Conservation (phyloP, 2,888 invertebrate species). For the Belgica antarctica region DNA sequence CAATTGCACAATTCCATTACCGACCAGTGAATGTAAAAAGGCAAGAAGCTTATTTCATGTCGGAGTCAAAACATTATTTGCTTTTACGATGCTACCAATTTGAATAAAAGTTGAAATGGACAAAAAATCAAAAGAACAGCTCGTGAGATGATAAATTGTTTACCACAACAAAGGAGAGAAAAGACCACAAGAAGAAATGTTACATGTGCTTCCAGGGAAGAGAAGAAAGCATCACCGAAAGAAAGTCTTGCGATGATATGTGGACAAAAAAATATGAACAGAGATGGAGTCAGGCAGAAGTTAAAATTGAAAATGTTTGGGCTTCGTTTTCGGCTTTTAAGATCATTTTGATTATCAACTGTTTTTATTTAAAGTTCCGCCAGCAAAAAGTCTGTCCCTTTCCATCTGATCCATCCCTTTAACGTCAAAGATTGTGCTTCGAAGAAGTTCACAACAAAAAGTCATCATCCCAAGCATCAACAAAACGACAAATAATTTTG, state of each 20-base stretch:
- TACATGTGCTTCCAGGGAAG: neutral
- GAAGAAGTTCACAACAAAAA: slow-evolving; percentile 31
- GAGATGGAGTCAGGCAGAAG: too few relatives aligned
- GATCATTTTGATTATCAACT: too few relatives aligned
- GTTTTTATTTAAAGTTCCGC: too few relatives aligned
- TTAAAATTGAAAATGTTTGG: too few relatives aligned
- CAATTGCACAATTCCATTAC: slow-evolving; percentile 9
- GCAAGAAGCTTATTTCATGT: slow-evolving; percentile 2
- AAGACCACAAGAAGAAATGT: too few relatives aligned
- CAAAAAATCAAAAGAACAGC: slow-evolving; percentile 7
- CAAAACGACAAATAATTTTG: slow-evolving; percentile 53
- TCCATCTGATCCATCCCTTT: too few relatives aligned
- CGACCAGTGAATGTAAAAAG: too few relatives aligned
- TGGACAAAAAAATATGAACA: neutral
- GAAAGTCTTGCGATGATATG: neutral
- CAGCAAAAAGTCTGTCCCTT: too few relatives aligned
- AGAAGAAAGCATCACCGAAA: neutral
- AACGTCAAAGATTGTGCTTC: neutral
- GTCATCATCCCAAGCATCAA: slow-evolving; percentile 32
- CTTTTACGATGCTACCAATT: slow-evolving; percentile 19
- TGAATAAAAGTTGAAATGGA: slow-evolving; percentile 9
- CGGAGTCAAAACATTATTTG: slow-evolving; percentile 41
- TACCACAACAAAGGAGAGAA: slow-evolving; percentile 12
- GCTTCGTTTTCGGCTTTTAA: too few relatives aligned
- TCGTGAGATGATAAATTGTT: slow-evolving; percentile 5